phyloP scores from a whole-genome alignment of 2,888 invertebrate genomes.

The Chalcosyrphus nemorum region DNA sequence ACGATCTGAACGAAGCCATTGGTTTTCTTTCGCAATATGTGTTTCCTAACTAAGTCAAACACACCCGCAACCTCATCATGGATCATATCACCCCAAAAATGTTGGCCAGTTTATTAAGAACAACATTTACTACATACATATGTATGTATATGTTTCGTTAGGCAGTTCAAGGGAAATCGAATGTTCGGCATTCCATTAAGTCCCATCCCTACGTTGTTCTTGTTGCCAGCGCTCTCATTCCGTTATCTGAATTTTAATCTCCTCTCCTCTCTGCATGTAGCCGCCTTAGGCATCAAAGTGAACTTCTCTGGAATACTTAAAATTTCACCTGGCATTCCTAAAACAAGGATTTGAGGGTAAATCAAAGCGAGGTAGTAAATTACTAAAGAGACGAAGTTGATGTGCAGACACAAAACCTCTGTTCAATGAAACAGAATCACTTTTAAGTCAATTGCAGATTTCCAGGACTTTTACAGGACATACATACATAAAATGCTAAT shows the following conservation, averaged over 20 bases:
- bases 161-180: slow-evolving; percentile 33
- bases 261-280: slow-evolving; percentile 31
- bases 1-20: slow-evolving; percentile 13
- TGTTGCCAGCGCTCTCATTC: not conserved
- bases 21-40: slow-evolving; percentile 13
- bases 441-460: slow-evolving; percentile 23
- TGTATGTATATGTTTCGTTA: too few relatives aligned
- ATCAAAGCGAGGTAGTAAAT: slow-evolving; percentile 60
- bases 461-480: not conserved
- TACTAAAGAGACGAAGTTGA: slow-evolving; percentile 40
- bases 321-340: slow-evolving; percentile 57
- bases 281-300: slow-evolving; percentile 34
- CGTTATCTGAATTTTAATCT: slow-evolving; percentile 63
- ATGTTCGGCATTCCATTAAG: slow-evolving; percentile 49
- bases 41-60: slow-evolving; percentile 1
- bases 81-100: not conserved
- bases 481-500: not conserved
- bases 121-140: slow-evolving; percentile 7
- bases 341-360: slow-evolving; percentile 55
- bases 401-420: slow-evolving; percentile 4
- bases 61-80: not conserved
- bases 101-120: slow-evolving; percentile 49
- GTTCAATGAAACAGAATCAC: not conserved
- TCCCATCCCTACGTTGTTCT: not conserved
- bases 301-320: slow-evolving; percentile 58